phyloP scores from a whole-genome alignment of 2,113 vertebrate species.

The Crotalus horridus region DNA sequence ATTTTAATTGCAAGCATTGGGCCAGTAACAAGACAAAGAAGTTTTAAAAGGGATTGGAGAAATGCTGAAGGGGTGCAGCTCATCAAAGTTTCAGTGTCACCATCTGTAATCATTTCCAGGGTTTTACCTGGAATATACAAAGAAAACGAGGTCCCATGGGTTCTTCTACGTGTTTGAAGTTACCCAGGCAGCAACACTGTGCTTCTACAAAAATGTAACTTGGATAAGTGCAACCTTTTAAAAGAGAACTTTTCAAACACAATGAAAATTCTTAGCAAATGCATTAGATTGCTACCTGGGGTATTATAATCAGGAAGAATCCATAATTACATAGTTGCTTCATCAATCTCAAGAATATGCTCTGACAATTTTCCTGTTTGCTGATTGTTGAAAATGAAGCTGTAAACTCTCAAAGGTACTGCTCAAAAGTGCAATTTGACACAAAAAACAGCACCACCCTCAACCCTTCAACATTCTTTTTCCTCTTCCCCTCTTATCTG shows the following conservation, averaged over 20 bases:
- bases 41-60: neutral
- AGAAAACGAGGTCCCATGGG: neutral
- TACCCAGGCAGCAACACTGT: neutral
- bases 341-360: conserved; percentile 33
- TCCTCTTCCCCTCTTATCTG: conserved; percentile 42
- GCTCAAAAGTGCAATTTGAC: conserved; percentile 55
- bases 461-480: conserved; percentile 40
- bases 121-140: neutral
- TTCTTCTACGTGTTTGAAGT: neutral
- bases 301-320: conserved; percentile 25
- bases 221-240: neutral
- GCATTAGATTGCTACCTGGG: conserved; percentile 24
- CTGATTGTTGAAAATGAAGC: conserved; percentile 39
- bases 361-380: conserved; percentile 34
- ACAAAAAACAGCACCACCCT: neutral
- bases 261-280: conserved; percentile 22
- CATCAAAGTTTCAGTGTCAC: neutral
- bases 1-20: neutral
- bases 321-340: conserved; percentile 37
- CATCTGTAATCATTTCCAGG: neutral
- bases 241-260: neutral
- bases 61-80: neutral
- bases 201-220: neutral
- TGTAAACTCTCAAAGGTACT: conserved; percentile 26
- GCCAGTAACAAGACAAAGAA: neutral